Base-by-base conservation (phyloP, 2,888 invertebrate genomes). In the Mesorhabditis belari region DNA sequence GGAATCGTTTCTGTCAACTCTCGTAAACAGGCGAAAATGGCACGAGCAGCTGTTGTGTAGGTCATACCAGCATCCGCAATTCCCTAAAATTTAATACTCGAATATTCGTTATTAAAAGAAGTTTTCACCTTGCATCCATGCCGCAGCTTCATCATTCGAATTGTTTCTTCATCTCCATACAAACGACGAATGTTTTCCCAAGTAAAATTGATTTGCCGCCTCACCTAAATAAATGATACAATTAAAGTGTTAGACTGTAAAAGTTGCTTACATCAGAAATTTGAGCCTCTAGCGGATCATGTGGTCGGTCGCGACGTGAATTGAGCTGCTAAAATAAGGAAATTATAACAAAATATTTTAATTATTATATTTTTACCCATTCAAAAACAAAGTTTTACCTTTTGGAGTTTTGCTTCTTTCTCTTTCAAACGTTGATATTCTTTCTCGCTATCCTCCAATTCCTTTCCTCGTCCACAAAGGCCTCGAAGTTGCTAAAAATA, bases 121-220 rank as follows among this genome's bases (percentile, higher is more conserved):
- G n/a, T n/a, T 17, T 17, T 35, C 44, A 56, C 56, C 57, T 57
- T 57, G 49, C 49, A 29, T 5, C 23, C 49, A 17, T 57, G 49
- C 24, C 57, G 44, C 49, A 57, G 44, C 19, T 49, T 44, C 21
- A 57, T 17, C 57, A 57, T 57, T 27, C 21, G 49, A 50, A 49
- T 28, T 9, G 50, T 50, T n/a, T 57, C 44, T 3, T 21, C 26
- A 21, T 57, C 57, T n/a, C 50, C 44, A n/a, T n/a, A n/a, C 44
- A 35, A 35, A 17, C 44, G 44, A n/a, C 44, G 44, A 9, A 35
- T 9, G 44, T 35, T 9, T 35, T 35, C 44, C 44, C 44, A 35
- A n/a, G 44, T 35, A 35, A 35, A 35, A n/a, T n/a, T 35, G 44
- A 35, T 35, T 35, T 35, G 44, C 12, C 44, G 44, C 44, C n/a